Evolutionary conservation across 35 echinoderm and acorn worm species (phyloP).

Genomic region (Strongylocentrotus purpuratus): DNA sequence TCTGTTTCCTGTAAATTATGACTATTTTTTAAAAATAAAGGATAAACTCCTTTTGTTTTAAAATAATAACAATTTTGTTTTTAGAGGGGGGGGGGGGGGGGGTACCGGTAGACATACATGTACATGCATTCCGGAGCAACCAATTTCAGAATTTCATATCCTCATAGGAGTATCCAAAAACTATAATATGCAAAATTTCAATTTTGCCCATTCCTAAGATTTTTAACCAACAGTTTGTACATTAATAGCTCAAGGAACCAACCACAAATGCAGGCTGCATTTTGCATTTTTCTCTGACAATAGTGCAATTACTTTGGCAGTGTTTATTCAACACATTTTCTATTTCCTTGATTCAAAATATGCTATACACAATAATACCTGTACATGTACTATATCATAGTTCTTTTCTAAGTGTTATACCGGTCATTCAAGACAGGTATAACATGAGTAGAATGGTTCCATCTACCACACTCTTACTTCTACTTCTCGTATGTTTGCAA

Average conservation of each 20-base stretch:
- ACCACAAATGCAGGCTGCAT: neutral
- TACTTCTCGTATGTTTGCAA: neutral
- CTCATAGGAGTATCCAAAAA: no score
- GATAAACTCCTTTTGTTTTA: no score
- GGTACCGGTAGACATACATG: no score
- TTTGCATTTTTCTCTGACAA: slow-evolving; percentile 24
- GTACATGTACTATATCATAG: slow-evolving; percentile 37
- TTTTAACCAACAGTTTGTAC: neutral
- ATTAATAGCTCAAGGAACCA: neutral
- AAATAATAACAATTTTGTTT: no score
- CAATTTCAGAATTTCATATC: no score
- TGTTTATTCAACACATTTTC: slow-evolving; percentile 39
- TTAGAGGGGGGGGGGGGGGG: no score
- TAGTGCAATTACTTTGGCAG: slow-evolving; percentile 36
- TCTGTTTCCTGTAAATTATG: no score
- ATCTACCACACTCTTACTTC: neutral
- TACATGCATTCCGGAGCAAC: no score
- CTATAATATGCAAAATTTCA: no score
- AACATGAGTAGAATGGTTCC: neutral
- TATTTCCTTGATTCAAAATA: slow-evolving; percentile 35
- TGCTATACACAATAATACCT: slow-evolving; percentile 39
- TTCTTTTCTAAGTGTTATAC: neutral
- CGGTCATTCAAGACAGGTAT: neutral
- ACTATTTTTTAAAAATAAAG: no score
- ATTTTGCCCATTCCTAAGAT: neutral